phyloP scores from a whole-genome alignment of 2,888 invertebrate genomes.

The Lagria hirta region DNA sequence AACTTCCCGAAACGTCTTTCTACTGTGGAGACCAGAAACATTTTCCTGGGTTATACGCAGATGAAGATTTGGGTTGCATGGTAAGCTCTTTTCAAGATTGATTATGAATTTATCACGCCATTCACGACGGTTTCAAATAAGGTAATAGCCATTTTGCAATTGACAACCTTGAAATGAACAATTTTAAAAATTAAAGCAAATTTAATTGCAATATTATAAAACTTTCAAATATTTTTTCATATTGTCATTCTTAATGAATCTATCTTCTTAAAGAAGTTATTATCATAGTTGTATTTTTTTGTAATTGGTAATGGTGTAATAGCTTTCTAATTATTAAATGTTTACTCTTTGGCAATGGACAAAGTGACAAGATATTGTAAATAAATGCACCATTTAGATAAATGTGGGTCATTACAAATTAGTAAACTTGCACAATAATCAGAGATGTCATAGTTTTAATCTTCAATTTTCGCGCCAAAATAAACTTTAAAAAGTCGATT shows the following conservation, averaged over 20 bases:
- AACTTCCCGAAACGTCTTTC: conserved; percentile 80
- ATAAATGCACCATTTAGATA: conserved; percentile 14
- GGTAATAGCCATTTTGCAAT: conserved; percentile 21
- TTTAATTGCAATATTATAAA: conserved; percentile 4
- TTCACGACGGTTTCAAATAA: conserved; percentile 22
- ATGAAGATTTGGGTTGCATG: conserved; percentile 88
- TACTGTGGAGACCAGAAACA: conserved; percentile 87
- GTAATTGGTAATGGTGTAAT: conserved; percentile 1
- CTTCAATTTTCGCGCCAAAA: conserved; percentile 1
- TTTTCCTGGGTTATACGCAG: conserved; percentile 86
- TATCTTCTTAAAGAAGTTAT: conserved; percentile 1
- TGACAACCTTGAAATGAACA: conserved; percentile 17
- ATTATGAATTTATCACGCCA: conserved; percentile 17
- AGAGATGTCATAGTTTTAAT: too few relatives aligned
- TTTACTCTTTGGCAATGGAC: conserved; percentile 9
- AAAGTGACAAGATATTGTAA: conserved; percentile 9
- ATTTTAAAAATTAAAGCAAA: conserved; percentile 13
- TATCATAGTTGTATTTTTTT: not conserved
- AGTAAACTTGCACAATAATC: too few relatives aligned
- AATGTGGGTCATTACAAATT: conserved; percentile 18
- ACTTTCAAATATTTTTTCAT: not conserved
- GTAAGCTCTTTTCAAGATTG: too few relatives aligned
- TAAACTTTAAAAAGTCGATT: conserved; percentile 11
- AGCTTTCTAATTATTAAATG: not conserved
- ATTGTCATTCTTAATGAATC: conserved; percentile 7